Base-by-base conservation (phyloP, 2,797 vertebrate genomes). In the Siniperca undulata region DNA sequence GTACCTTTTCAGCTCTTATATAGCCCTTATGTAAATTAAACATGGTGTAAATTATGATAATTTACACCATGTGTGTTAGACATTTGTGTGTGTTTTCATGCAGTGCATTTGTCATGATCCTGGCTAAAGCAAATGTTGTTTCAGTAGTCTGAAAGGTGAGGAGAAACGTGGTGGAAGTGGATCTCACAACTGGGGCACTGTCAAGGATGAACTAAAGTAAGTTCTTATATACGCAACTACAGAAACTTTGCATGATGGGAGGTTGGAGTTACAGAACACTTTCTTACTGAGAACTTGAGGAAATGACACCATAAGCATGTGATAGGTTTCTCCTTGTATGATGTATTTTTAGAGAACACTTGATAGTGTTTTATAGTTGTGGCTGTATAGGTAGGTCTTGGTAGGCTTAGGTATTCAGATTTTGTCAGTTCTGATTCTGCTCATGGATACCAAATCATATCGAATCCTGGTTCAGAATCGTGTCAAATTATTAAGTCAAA, bases 101-200 rank as follows among this genome's bases (percentile, higher is more conserved):
- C 10, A 5, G 71, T 79, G 24, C 27, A 56, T 53, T 50, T 70
- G 27, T 70, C 14, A 2, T 52, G 81, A 73, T 73, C 83, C 65
- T 85, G 88, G 88, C 93, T 96, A 94, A 96, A 91, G 88, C 88
- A 82, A 67, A 87, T 91, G 84, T 95, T 97, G 96, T 97, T 98
- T 97, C 97, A 99, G 98, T 96, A 97, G 98, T 93, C 95, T 98
- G 90, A 99, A 97, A 95, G 97, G 97, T 24, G 98, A 99, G 90
- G 99, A 99, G 92, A 99, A 99, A 91, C 98, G 98, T 72, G 98
- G 99, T 19, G 99, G 98, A 84, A 97, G 98, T 77, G 98, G 99
- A 93, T 97, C 98, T 56, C 98, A 99, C 96, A 99, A 99, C 96
- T 99, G 98, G 98, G 99, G 99, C 88, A 99, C 97, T 44, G 98